Percentiles rank a stretch among this genome's conserved stretches.
These are phyloP conservation scores for Leptinotarsa peninsularis DNA, from an alignment of 2,888 invertebrate species.

Conservation along the genomic window DNA sequence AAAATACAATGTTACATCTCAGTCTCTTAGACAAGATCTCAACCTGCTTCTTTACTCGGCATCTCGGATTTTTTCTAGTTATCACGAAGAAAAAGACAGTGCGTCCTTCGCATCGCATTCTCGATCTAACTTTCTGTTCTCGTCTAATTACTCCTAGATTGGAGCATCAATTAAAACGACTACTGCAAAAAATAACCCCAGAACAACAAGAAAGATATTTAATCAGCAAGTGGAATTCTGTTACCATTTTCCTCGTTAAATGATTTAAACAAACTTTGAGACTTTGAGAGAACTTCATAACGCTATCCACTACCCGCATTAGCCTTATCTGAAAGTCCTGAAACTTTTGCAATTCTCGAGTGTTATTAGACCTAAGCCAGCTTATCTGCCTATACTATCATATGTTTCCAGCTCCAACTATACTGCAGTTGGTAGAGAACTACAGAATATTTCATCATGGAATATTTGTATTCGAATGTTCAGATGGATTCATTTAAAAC, in stretches of 20 bases:
- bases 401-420: not conserved
- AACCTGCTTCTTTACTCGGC: no score
- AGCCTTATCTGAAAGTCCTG: slow-evolving; percentile 35
- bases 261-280: slow-evolving; percentile 1
- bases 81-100: no score
- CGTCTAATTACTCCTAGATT: no score
- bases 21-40: no score
- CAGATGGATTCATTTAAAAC: no score
- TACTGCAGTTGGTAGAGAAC: no score
- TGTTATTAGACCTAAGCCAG: slow-evolving; percentile 28
- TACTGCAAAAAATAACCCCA: not conserved
- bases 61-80: no score
- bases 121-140: no score
- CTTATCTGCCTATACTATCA: slow-evolving; percentile 27
- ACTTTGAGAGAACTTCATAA: slow-evolving; percentile 28
- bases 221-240: not conserved
- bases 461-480: no score
- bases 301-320: slow-evolving; percentile 30
- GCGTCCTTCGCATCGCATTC: no score
- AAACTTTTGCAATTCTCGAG: slow-evolving; percentile 37
- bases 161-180: not conserved
- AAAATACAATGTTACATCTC: no score
- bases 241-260: not conserved
- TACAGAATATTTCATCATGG: no score
- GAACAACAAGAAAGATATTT: not conserved